Evolutionary conservation across 2,797 vertebrate genomes (phyloP), one percentile per base, ranked within the genome.

Genomic region (Simalia tracyae): DNA sequence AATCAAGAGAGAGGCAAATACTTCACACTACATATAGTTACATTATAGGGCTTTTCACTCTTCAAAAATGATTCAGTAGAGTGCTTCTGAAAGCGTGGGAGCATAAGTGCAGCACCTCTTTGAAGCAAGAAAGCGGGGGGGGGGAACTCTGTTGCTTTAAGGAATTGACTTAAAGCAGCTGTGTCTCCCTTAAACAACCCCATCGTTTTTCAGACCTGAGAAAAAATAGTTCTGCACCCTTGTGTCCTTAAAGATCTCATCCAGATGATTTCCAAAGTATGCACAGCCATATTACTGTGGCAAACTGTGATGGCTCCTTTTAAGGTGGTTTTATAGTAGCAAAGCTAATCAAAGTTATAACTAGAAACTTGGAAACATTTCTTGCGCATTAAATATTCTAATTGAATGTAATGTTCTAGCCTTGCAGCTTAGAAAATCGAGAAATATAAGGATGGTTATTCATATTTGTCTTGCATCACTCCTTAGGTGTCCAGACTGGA

Each of bases 401-500:
- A 81, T 46, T 46, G 24, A 56, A 22, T 64, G 22, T 11, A 36
- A 50, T 28, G 19, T 12, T 64, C 1, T 46, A 81, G 61, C 42
- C 6, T 81, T 85, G n/a, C 59, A 56, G 66, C 50, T 56, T 89
- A 5, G 4, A 68, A 89, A 92, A 60, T 10, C 36, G n/a, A 42
- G 81, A n/a, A 1, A 4, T 46, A 28, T 36, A 60, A 90, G 90
- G 12, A 10, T 86, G 6, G 50, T 28, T 9, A 59, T 11, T 31
- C 26, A 54, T 24, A 28, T 63, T 11, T 89, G 8, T 46, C 0
- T 0, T 50, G 0, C 0, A 50, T 1, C 54, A 3, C 84, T 91
- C 66, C 95, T 2, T 93, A 99, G 99, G 96, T 98, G 94, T 98
- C 97, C 86, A 98, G 98, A 96, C 93, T 99, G 88, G 98, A 99